Conservation (phyloP, 2,797 vertebrate species). For the Takifugu rubripes region DNA sequence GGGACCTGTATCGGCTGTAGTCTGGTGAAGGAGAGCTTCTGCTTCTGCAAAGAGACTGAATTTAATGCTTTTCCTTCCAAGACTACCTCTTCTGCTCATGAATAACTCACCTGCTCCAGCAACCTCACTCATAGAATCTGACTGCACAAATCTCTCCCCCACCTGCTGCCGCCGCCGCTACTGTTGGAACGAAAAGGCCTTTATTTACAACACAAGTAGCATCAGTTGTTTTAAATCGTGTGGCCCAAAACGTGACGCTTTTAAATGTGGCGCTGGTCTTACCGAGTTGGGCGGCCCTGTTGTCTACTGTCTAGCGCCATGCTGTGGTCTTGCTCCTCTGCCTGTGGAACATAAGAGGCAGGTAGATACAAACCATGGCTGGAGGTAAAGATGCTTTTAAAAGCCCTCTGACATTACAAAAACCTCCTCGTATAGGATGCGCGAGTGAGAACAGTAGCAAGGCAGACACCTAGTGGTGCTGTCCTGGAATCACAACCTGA, state of each 20-base stretch:
- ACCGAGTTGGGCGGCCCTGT: constrained; percentile 92
- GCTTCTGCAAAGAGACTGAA: constrained; percentile 50
- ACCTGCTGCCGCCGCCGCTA: constrained; percentile 61
- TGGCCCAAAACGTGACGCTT: not conserved
- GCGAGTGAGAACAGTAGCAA: constrained; percentile 16
- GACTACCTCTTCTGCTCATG: not conserved
- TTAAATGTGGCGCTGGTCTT: not conserved
- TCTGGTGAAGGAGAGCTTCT: constrained; percentile 90
- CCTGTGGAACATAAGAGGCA: constrained; percentile 64
- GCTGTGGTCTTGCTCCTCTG: constrained; percentile 91
- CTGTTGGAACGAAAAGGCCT: constrained; percentile 25
- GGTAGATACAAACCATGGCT: constrained; percentile 22
- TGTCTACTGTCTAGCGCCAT: constrained; percentile 92
- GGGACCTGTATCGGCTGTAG: constrained; percentile 89
- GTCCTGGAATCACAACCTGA: constrained; percentile 35
- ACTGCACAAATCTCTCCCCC: constrained; percentile 84
- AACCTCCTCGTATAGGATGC: not conserved
- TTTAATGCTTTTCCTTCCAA: not conserved
- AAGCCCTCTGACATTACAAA: constrained; percentile 12
- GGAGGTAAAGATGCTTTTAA: constrained; percentile 6
- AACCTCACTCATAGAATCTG: constrained; percentile 89
- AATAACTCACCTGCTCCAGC: constrained; percentile 82
- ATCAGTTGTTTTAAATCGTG: not conserved
- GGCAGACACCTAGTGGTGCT: constrained; percentile 63
- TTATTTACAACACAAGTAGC: not conserved